Conservation (phyloP, 2,888 invertebrate species). For the Cataglyphis altisquamis region DNA sequence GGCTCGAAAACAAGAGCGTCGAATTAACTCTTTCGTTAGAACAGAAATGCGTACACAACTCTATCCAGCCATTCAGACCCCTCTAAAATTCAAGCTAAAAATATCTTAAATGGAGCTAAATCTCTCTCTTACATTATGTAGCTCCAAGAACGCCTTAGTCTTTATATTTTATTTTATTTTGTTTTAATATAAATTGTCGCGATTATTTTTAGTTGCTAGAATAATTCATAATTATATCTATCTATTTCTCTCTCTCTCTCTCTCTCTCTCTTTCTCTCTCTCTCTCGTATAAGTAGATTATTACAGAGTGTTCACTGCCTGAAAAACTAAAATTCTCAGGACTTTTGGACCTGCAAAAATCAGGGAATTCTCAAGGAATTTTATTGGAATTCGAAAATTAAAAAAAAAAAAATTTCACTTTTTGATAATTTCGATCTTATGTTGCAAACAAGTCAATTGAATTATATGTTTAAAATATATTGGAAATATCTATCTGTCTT, state of each 20-base stretch:
- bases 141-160: not conserved
- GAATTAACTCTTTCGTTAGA: constrained; percentile 44
- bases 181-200: not conserved
- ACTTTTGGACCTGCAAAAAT: too few species aligned
- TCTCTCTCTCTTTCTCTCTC: too few species aligned
- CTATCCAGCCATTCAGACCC: not conserved
- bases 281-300: not conserved
- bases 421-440: too few species aligned
- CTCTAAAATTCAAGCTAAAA: not conserved
- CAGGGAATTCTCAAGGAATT: too few species aligned
- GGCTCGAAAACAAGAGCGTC: constrained; percentile 48
- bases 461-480: too few species aligned
- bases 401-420: too few species aligned
- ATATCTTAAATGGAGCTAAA: not conserved
- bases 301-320: not conserved
- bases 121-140: not conserved
- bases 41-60: constrained; percentile 22
- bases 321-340: too few species aligned
- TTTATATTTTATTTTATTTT: constrained; percentile 1
- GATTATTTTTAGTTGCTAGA: not conserved
- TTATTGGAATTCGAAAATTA: too few species aligned
- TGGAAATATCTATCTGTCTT: too few species aligned
- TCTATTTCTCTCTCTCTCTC: too few species aligned
- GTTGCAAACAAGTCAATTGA: too few species aligned
- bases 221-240: not conserved